Percentiles rank a stretch among this genome's conserved stretches.
phyloP scores from a whole-genome alignment of 2,888 invertebrate genomes.

The Dicroscelio sp. region DNA sequence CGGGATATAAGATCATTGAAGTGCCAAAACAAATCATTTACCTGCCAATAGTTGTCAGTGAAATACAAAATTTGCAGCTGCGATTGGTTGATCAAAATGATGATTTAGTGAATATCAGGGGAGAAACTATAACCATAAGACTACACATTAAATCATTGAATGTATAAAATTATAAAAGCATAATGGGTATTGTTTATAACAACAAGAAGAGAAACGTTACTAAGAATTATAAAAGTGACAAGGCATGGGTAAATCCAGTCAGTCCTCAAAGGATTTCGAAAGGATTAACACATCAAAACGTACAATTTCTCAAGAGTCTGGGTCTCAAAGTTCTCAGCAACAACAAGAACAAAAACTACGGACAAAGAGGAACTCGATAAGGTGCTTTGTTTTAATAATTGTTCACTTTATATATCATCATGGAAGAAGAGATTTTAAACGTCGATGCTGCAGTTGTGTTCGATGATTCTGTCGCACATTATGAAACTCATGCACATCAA shows the following conservation, averaged over 20 bases:
- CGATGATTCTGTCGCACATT: not conserved
- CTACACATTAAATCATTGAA: conserved; percentile 69
- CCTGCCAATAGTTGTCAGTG: conserved; percentile 74
- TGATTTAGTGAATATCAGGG: conserved; percentile 79
- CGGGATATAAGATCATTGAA: conserved; percentile 89
- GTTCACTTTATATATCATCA: not conserved
- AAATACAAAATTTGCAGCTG: conserved; percentile 80
- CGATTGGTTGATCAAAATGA: conserved; percentile 83
- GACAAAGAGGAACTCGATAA: too few relatives aligned
- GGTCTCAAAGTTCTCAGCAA: conserved; percentile 53
- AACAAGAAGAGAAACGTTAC: not conserved
- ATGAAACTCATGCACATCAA: conserved; percentile 5
- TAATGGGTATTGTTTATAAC: conserved; percentile 67
- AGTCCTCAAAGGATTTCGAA: conserved; percentile 11
- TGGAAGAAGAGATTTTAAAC: not conserved
- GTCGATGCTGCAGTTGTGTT: too few relatives aligned
- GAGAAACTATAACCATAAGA: conserved; percentile 81
- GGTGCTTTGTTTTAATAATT: not conserved
- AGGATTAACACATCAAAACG: conserved; percentile 70
- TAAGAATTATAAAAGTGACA: conserved; percentile 50
- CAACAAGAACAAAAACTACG: not conserved
- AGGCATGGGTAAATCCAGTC: not conserved
- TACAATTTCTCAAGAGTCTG: conserved; percentile 65
- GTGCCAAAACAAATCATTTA: conserved; percentile 84
- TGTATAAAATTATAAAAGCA: too few relatives aligned